Conservation (phyloP, 2,113 vertebrate genomes). For the Egretta garzetta region DNA sequence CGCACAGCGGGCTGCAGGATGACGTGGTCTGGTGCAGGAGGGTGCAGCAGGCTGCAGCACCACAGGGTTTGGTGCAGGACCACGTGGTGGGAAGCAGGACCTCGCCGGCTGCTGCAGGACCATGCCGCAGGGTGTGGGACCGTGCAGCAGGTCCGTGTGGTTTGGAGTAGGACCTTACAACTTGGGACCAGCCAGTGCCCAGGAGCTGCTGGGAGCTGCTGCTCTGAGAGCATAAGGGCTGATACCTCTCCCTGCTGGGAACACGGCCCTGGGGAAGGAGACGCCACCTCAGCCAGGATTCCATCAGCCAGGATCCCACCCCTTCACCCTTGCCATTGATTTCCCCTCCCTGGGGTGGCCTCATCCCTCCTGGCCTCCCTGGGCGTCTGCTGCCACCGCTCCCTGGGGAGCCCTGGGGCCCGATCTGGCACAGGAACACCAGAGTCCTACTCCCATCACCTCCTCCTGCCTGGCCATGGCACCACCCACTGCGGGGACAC, state of each 20-base stretch:
- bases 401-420: accelerated
- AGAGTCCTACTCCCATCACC: background rate
- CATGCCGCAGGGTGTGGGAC: background rate
- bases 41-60: too few relatives aligned
- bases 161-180: background rate
- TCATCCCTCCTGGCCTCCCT: background rate
- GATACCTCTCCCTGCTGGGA: background rate
- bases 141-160: accelerated
- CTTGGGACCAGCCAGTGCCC: background rate
- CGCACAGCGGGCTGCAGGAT: background rate
- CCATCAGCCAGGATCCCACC: too few relatives aligned
- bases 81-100: background rate
- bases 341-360: background rate
- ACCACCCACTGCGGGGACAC: background rate
- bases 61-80: background rate
- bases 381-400: background rate
- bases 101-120: background rate
- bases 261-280: background rate
- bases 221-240: background rate
- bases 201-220: background rate
- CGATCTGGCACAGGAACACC: accelerated
- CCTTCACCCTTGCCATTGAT: background rate
- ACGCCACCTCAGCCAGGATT: accelerated
- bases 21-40: background rate
- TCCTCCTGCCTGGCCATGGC: accelerated